Evolutionary conservation across 2,113 vertebrate genomes (phyloP).

Genomic region (Charina bottae): DNA sequence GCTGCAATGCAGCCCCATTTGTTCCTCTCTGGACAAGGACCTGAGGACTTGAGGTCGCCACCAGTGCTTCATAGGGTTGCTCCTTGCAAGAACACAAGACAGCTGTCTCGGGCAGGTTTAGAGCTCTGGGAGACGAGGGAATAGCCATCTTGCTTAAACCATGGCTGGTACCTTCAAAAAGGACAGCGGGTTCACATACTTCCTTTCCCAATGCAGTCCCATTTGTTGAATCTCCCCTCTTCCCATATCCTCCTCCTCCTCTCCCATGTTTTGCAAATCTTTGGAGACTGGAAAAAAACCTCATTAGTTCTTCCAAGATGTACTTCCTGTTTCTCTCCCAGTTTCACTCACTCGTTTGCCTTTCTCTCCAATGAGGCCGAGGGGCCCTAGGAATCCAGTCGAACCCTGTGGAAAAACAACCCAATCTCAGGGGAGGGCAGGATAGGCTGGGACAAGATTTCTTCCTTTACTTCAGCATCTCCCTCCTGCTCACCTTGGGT

Average conservation of each 20-base stretch:
- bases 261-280: not conserved
- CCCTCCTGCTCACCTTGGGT: constrained; percentile 71
- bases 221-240: not conserved
- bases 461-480: not conserved
- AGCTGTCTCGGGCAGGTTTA: too few species aligned
- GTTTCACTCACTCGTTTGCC: constrained; percentile 85
- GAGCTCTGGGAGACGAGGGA: not conserved
- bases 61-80: not conserved
- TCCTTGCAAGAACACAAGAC: not conserved
- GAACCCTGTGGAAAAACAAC: constrained; percentile 78
- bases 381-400: constrained; percentile 80
- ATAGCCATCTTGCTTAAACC: not conserved
- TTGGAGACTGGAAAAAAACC: not conserved
- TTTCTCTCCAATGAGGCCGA: constrained; percentile 85
- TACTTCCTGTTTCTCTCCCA: not conserved
- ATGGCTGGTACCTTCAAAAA: not conserved
- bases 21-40: not conserved
- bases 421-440: too few species aligned
- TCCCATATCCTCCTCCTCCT: not conserved
- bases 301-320: not conserved
- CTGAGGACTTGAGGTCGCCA: not conserved
- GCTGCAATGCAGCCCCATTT: not conserved
- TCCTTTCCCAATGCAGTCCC: not conserved
- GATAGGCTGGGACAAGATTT: too few species aligned
- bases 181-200: not conserved